Base-by-base conservation (phyloP, 1,140 invertebrate genomes). In the Polypedilum vanderplanki region DNA sequence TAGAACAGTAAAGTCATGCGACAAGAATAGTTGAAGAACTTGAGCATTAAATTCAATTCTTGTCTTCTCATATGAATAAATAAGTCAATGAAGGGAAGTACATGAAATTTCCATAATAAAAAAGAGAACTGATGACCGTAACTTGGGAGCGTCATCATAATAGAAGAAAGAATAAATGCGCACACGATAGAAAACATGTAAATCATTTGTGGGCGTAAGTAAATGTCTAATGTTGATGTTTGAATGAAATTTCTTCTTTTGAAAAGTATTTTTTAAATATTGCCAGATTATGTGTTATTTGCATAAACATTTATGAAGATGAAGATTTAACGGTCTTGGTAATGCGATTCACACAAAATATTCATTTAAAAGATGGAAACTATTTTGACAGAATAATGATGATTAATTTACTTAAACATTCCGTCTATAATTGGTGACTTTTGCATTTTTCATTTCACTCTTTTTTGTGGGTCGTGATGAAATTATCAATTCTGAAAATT, bases 1-100 rank as follows among this genome's bases (percentile, higher is more conserved):
- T 4, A 57, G 46, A 57, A 57, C n/a, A 57, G 12, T 57, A 57
- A 15, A 57, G 12, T 57, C 46, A 57, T 57, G 8, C 46, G 46
- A 57, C 46, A n/a, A n/a, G 46, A n/a, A 57, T 57, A 57, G n/a
- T 57, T n/a, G 46, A n/a, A 57, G 46, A 57, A 57, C 46, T 57
- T 57, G 12, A 57, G n/a, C n/a, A 57, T 57, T 57, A 57, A 57
- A 57, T 57, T 57, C 46, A 57, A 57, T 57, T 33, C 24, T 57
- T 57, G n/a, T n/a, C n/a, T n/a, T n/a, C n/a, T 57, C 46, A 4
- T 57, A 57, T 57, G 46, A 57, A 57, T 57, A 57, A 33, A 33
- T 57, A 12, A 57, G n/a, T 57, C 46, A 57, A 57, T 57, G n/a
- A 57, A n/a, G 46, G 46, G 46, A 57, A 57, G 46, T 57, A 57